These are phyloP conservation scores for Calliphora vomitoria DNA, from an alignment of 2,888 invertebrate species.

Conservation along the genomic window DNA sequence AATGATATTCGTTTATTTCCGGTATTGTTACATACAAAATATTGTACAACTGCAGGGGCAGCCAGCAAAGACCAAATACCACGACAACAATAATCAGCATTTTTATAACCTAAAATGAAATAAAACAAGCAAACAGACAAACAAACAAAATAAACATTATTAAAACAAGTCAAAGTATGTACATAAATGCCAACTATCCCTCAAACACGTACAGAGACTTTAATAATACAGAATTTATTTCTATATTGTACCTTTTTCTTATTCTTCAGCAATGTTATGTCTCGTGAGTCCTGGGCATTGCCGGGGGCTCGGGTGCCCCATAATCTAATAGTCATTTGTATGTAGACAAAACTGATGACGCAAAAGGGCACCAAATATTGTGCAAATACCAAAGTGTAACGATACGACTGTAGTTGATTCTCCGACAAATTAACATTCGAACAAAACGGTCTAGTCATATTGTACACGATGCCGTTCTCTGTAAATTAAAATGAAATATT, in stretches of 20 bases:
- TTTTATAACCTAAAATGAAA: conserved; percentile 90
- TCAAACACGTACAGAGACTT: neutral
- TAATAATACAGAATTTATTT: neutral
- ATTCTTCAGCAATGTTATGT: conserved; percentile 92
- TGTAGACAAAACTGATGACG: conserved; percentile 93
- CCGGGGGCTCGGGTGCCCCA: conserved; percentile 93
- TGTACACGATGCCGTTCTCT: conserved; percentile 81
- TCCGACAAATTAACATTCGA: conserved; percentile 85
- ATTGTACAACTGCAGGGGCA: conserved; percentile 91
- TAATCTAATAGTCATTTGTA: conserved; percentile 90
- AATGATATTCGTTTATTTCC: conserved; percentile 90
- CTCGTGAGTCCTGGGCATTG: conserved; percentile 90
- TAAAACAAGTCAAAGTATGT: neutral
- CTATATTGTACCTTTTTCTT: conserved; percentile 92
- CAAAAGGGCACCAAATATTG: conserved; percentile 92
- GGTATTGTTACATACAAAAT: conserved; percentile 89
- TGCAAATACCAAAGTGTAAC: conserved; percentile 85
- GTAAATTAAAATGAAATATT: conserved; percentile 37
- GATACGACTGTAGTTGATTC: conserved; percentile 85
- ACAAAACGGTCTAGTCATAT: conserved; percentile 85
- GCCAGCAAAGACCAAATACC: conserved; percentile 93
- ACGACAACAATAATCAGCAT: conserved; percentile 94
- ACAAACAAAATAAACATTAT: conserved; percentile 1
- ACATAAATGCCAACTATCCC: neutral
- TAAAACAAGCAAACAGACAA: neutral